Base-by-base conservation (phyloP, 2,888 invertebrate genomes). In the Papilio demoleus region DNA sequence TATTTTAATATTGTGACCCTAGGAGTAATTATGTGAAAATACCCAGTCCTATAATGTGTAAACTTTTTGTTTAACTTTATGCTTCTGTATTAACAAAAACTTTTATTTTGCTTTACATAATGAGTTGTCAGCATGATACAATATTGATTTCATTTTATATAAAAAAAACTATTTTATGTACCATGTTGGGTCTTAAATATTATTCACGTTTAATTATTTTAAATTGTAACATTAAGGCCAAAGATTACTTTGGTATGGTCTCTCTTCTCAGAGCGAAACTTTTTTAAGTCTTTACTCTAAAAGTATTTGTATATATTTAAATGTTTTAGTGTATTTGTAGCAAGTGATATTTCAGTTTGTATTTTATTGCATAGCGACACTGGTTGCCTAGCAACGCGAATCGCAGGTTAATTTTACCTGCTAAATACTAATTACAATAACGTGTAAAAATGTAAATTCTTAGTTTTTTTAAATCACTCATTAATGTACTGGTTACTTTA, bases 351-450 rank as follows among this genome's bases (percentile, higher is more conserved):
- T 47, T 22, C 22, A 22, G 47, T 47, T 47, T 22, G 12, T 47
- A 47, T 45, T n/a, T n/a, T 40, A 14, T 47, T 47, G 47, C 47
- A 47, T 47, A 47, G 47, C 22, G 22, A 47, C 47, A 22, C 11
- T 22, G 47, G 47, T 47, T 47, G 47, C 53, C 27, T 53, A 53
- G 53, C 53, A 53, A 53, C 53, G 27, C 27, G n/a, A 14, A 1
- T 50, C 14, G 50, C 14, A n/a, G 27, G 50, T 47, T 22, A 47
- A 47, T 2, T 47, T 47, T 11, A 22, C 22, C 11, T 9, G 22
- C 6, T 47, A 22, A 22, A 22, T 22, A 11, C 8, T 42, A 5
- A 17, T 6, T 42, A 42, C 42, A 17, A 38, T 36, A 1, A 19
- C 22, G 19, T 22, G 12, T 47, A 22, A 47, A 45, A 22, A 47